phyloP scores from a whole-genome alignment of 2,888 invertebrate species.

The Orthosia gothica region DNA sequence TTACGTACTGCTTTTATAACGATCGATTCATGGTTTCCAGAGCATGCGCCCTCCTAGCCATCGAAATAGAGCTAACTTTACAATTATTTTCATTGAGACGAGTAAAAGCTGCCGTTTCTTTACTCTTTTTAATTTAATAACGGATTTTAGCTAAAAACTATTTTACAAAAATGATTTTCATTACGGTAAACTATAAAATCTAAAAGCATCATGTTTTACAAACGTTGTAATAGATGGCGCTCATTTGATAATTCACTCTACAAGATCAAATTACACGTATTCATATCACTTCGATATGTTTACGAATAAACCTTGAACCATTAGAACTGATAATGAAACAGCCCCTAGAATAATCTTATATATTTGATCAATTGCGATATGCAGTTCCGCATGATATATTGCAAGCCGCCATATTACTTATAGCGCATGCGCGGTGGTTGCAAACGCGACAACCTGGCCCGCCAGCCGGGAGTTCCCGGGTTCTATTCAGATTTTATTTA shows the following conservation, averaged over 20 bases:
- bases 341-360: slow-evolving; percentile 16
- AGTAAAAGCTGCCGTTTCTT: neutral
- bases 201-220: slow-evolving; percentile 4
- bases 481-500: slow-evolving; percentile 27
- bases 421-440: slow-evolving; percentile 11
- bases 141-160: neutral
- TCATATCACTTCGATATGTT: slow-evolving; percentile 5
- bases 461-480: slow-evolving; percentile 29
- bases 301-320: slow-evolving; percentile 45
- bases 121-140: neutral
- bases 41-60: slow-evolving; percentile 66
- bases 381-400: neutral
- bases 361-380: slow-evolving; percentile 25
- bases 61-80: slow-evolving; percentile 2
- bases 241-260: slow-evolving; percentile 12
- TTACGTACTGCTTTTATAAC: slow-evolving; percentile 50
- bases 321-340: slow-evolving; percentile 39
- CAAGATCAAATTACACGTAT: slow-evolving; percentile 14
- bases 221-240: slow-evolving; percentile 54
- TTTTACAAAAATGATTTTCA: neutral
- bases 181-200: neutral
- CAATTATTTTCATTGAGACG: neutral
- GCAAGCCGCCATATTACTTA: neutral
- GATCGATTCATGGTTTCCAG: slow-evolving; percentile 67
- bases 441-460: neutral